Evolutionary conservation across 1,140 invertebrate species (phyloP), one percentile per base, ranked within the genome.

Genomic region (Ceratina japonica): DNA sequence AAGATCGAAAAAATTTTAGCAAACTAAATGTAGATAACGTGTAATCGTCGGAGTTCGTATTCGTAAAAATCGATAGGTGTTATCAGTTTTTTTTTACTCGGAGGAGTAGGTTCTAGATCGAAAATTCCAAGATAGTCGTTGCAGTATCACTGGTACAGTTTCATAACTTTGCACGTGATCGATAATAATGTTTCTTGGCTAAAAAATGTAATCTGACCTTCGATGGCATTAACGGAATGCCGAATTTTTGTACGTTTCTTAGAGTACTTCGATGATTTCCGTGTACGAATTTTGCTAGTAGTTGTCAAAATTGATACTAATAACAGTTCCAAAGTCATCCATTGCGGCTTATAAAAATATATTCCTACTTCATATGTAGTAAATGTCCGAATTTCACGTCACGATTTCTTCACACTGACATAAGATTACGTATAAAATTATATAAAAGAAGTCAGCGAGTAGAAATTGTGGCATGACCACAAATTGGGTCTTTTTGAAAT

Each of bases 161-260:
- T 75, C 79, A 56, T 44, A 85, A 78, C 61, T 81, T 84, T 68
- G 64, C 13, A 54, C 79, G 70, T 49, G 27, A 69, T 56, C 63
- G 83, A 70, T 80, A 79, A 74, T 63, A 59, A 44, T 8, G 37
- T 10, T 15, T 61, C 70, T 73, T 27, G 16, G 52, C 31, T 12
- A 61, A 79, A 74, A 78, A 76, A 83, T 80, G 37, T 44, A 10
- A 44, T 68, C 24, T 58, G 78, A 83, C 68, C 81, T 80, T 80
- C 83, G 81, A 76, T 73, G 72, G 24, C 58, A 58, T 61, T 16
- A 44, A 44, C 10, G 49, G 44, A 12, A 56, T 20, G 58, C 16
- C 49, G 20, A 56, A 37, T 27, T 69, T 54, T 69, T n/a, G 58
- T 24, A 22, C 22, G 24, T 44, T 18, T 83, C 61, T 65, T n/a